Percentiles rank a stretch among this genome's conserved stretches.
These are phyloP conservation scores for Rotaria sp. DNA, from an alignment of 2,888 invertebrate species.

Conservation along the genomic window DNA sequence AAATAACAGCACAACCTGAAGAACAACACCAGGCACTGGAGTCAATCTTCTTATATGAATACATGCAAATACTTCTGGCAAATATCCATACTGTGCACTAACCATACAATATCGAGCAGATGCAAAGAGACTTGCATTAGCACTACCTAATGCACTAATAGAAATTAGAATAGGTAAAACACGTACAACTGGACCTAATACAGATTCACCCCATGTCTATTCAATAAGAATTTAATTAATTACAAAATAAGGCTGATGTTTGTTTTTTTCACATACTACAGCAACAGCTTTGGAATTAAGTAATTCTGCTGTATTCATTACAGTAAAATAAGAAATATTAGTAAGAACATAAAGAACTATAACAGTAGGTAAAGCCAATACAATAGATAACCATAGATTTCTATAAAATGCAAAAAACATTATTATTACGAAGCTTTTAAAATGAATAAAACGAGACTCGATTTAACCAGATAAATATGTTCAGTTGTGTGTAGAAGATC, in stretches of 20 bases:
- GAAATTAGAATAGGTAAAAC: background rate
- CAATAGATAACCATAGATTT: slow-evolving; percentile 82
- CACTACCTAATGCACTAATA: background rate
- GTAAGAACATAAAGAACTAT: slow-evolving; percentile 79
- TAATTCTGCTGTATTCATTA: slow-evolving; percentile 73
- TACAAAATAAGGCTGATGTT: no score
- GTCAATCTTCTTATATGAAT: background rate
- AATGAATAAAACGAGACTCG: background rate
- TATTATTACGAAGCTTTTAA: no score
- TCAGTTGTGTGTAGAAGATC: no score
- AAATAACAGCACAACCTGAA: background rate
- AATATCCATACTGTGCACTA: slow-evolving; percentile 10
- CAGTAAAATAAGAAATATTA: slow-evolving; percentile 82
- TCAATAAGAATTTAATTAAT: background rate
- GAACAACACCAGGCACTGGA: background rate
- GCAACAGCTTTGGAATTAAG: slow-evolving; percentile 75
- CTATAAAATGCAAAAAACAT: slow-evolving; percentile 58
- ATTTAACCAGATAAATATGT: background rate
- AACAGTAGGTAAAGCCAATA: slow-evolving; percentile 83
- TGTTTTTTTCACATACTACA: slow-evolving; percentile 54
- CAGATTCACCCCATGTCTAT: slow-evolving; percentile 9
- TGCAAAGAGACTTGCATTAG: background rate
- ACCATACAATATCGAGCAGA: slow-evolving; percentile 1
- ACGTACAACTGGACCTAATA: background rate
- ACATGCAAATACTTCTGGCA: slow-evolving; percentile 28